Percentiles rank a stretch among this genome's conserved stretches.
Conservation (phyloP, 2,113 vertebrate species). For the Varanus komodoensis region DNA sequence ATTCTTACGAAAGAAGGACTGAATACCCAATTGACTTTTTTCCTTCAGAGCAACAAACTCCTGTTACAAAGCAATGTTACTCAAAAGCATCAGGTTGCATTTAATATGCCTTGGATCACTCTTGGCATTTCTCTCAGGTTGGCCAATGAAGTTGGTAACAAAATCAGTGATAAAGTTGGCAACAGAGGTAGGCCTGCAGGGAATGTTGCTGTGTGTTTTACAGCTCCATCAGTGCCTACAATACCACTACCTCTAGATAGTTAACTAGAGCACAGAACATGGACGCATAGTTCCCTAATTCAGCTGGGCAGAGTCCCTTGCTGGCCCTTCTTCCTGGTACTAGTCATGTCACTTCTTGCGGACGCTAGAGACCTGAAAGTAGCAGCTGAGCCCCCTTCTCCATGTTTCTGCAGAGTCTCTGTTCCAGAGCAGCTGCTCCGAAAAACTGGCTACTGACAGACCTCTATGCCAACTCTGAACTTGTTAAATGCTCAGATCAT, state of each 20-base stretch:
- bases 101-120: not conserved
- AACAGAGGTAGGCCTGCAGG: not conserved
- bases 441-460: not conserved
- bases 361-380: too few species aligned
- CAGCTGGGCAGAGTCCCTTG: too few species aligned
- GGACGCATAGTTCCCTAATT: too few species aligned
- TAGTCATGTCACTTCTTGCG: too few species aligned
- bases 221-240: not conserved
- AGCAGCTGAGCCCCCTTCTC: too few species aligned
- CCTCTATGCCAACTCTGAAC: not conserved
- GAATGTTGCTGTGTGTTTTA: not conserved
- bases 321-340: too few species aligned
- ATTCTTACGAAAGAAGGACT: not conserved
- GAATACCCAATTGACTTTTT: rapidly evolving
- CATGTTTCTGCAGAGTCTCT: not conserved
- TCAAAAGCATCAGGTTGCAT: not conserved
- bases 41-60: not conserved
- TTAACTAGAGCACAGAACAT: too few species aligned
- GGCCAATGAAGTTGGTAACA: too few species aligned
- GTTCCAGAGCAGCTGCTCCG: not conserved
- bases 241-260: not conserved
- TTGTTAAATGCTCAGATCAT: not conserved
- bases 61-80: not conserved
- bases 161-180: not conserved
- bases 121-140: not conserved